Evolutionary conservation across 2,113 vertebrate species (phyloP).

Genomic region (Cepphus grylle): DNA sequence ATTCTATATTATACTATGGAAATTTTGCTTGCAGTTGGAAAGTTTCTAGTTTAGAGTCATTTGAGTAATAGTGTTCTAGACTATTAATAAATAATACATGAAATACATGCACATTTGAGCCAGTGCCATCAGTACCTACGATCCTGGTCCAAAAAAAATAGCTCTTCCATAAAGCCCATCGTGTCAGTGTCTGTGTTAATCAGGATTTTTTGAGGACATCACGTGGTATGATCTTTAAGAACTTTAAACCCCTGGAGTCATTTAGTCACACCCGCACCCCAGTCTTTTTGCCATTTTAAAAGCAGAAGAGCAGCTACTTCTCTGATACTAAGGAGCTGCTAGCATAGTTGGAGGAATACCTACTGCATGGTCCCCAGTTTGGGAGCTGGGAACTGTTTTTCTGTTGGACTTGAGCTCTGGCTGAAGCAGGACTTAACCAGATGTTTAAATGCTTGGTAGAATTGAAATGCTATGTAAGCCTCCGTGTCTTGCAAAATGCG

Average conservation of each 20-base stretch:
- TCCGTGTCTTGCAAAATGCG: background rate
- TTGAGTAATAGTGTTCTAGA: background rate
- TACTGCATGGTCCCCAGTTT: background rate
- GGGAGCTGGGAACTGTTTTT: background rate
- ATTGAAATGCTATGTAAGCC: background rate
- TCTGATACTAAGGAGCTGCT: background rate
- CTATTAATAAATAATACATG: background rate
- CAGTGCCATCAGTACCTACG: background rate
- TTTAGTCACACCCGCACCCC: background rate
- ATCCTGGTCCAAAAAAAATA: background rate
- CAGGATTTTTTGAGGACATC: background rate
- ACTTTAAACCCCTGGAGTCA: background rate
- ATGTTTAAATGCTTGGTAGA: background rate
- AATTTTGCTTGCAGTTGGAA: background rate
- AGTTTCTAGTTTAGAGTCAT: background rate
- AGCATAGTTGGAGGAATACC: fast-evolving
- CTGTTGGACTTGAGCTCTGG: background rate
- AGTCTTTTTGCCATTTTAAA: background rate
- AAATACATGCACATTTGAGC: background rate
- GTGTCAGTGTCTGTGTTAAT: background rate
- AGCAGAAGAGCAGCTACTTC: background rate
- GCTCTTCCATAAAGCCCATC: background rate
- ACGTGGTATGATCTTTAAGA: background rate
- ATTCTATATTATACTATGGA: background rate
- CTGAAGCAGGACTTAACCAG: background rate